Base-by-base conservation (phyloP, 2,888 invertebrate species). In the Limnephilus marmoratus region DNA sequence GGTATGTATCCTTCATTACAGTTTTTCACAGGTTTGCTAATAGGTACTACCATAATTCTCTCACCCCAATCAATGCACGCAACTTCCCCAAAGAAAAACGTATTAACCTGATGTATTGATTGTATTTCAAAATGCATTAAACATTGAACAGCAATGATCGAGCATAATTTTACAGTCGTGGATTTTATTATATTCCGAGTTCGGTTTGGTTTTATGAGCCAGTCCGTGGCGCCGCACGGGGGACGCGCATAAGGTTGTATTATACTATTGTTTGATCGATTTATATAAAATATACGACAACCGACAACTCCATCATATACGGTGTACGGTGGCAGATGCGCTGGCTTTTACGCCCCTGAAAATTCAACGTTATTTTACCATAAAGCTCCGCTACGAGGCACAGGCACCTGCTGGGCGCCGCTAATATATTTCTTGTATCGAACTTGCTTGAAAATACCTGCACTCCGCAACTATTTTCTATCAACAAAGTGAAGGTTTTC, bases 361-460 rank as follows among this genome's bases (percentile, higher is more conserved):
- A 83, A 83, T 83, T 83, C 34, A 12, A 83, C 83, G 18, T 83
- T 37, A 83, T 83, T 83, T 13, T 45, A 29, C 45, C 49, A 45
- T 49, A 29, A 87, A 49, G 29, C 86, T 87, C 53, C 29, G 45
- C 86, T 41, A 45, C 29, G 29, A n/a, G n/a, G 49, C 49, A 29
- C 45, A n/a, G n/a, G 49, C 49, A 29, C 45, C 45, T n/a, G n/a
- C 86, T 31, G 53, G 29, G 86, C 13, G 29, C 3, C 15, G 4
- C 41, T 45, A 49, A 31, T 45, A 45, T 24, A 45, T 45, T 45
- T 87, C 86, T 29, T 31, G 80, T 68, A 53, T 87, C n/a, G 41
- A 91, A 81, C 49, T 37, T 68, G 1, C 68, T 80, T 87, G 53
- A 86, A 87, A 45, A 91, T 83, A 85, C 68, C 90, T 68, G 68